A percentile compares a stretch with the other conserved stretches of the same genome.
These are phyloP conservation scores for Motacilla tschutschensis DNA, from an alignment of 2,113 vertebrate genomes.

Conservation along the genomic window DNA sequence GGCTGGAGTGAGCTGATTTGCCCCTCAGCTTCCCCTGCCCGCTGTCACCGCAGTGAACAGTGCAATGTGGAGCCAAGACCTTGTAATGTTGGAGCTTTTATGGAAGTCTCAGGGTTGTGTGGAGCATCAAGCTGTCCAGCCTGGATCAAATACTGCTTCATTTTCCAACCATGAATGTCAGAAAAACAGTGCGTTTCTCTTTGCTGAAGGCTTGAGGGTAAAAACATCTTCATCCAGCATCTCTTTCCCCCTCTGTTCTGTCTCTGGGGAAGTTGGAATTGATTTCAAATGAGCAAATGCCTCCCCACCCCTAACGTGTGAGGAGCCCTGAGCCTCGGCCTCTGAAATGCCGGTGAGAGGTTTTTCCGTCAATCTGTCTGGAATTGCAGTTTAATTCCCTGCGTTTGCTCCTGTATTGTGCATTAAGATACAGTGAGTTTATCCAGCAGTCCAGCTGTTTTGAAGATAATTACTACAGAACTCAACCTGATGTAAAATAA, in stretches of 20 bases:
- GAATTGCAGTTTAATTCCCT: conserved; percentile 71
- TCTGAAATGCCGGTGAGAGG: neutral
- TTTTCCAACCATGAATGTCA: neutral
- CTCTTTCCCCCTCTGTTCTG: fast-evolving
- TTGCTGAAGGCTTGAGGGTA: neutral
- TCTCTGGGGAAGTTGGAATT: conserved; percentile 8
- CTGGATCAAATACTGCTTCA: neutral
- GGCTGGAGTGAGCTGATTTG: neutral
- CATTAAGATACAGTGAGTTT: conserved; percentile 70
- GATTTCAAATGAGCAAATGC: conserved; percentile 13
- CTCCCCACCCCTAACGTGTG: neutral
- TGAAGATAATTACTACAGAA: conserved; percentile 78
- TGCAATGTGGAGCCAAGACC: fast-evolving
- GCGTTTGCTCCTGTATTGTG: conserved; percentile 65
- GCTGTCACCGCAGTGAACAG: fast-evolving
- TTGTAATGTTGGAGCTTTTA: neutral
- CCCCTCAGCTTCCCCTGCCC: fast-evolving
- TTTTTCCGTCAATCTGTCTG: conserved; percentile 38
- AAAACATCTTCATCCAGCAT: conserved; percentile 16
- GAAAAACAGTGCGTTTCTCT: neutral
- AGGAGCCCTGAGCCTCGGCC: neutral
- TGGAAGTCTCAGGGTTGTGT: fast-evolving
- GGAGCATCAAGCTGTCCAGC: neutral
- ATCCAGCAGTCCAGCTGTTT: conserved; percentile 80
- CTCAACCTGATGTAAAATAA: conserved; percentile 78